Evolutionary conservation across 37 sponge, comb jelly and placozoan genomes (phyloP), one percentile per base, ranked within the genome.

Genomic region (Eunapius fragilis): DNA sequence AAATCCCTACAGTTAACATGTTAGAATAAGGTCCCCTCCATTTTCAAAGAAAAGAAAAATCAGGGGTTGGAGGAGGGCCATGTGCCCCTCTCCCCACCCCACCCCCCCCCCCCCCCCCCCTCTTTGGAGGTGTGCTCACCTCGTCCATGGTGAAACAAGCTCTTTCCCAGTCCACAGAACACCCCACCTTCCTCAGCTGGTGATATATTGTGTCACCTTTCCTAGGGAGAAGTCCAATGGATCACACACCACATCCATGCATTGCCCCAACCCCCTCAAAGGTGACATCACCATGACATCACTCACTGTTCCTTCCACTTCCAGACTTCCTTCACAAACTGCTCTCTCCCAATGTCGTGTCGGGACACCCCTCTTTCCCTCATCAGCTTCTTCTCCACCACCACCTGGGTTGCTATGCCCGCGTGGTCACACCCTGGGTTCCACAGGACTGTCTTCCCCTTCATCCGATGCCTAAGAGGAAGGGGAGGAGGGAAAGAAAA

Each of bases 341-440:
- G 84, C 48, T 98, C 99, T 71, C 99, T 85, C 48, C 99, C 99
- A 27, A 98, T 84, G 38, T 98, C 99, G 78, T 98, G 97, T 23
- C 99, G 75, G 31, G 89, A 79, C 23, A 93, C 24, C 17, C 90
- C 92, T 36, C 71, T 82, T 85, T 95, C 94, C 69, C 87, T 95
- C 94, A 79, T 91, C 86, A 98, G 88, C 85, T 93, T 94, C 93
- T 98, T 98, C 96, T 98, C 99, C 68, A 98, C 99, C 48, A 98
- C 99, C 37, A 98, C 99, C 86, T 98, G 99, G 28, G 99, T 98
- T 48, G 99, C 99, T 37, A 98, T 98, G 13, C 99, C 99, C 24
- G 99, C 99, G 70, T 98, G 99, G 78, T 98, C 99, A 80, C 95
- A 93, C n/a, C 99, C 99, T 2, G 99, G 99, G 80, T 95, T 95